Evolutionary conservation across 2,797 vertebrate species (phyloP), one percentile per base, ranked within the genome.

Genomic region (Squalus acanthias): DNA sequence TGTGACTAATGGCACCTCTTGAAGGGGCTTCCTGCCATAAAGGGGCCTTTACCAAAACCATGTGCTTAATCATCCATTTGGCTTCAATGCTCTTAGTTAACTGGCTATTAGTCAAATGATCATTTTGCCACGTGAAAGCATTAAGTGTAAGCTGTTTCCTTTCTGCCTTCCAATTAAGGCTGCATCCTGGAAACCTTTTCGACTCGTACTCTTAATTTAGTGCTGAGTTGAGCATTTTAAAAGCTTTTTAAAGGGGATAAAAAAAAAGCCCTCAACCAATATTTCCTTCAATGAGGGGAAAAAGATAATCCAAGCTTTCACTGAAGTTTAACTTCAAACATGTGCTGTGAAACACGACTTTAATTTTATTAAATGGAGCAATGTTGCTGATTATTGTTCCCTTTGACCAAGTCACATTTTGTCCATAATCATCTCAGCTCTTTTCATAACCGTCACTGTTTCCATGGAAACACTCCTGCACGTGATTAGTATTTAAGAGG

Each of bases 291-390:
- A 15, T 95, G 67, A 15, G 60, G 33, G 60, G 17, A 2, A 53
- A 95, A 29, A 72, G 50, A 95, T 29, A 69, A 95, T 72, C 39
- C 67, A 65, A 94, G 67, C 24, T 94, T 95, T 72, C 29, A 72
- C 67, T 12, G 39, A 65, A 95, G 65, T 72, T 72, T 95, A 95
- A 46, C 46, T 39, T 95, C 50, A 72, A 50, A 26, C 69, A 50
- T 72, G 67, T 95, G 67, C 46, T 50, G 39, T 39, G 39, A 72
- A 74, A 24, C 39, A 95, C 1, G 20, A 50, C 82, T 85, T 50
- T 85, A 92, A 65, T 63, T 63, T 39, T n/a, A 92, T 95, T 50
- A 72, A 72, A 72, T 26, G 10, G 93, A 72, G 39, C 65, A 92
- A 92, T 57, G n/a, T 65, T 65, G 57, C 33, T 20, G 10, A 92